These are phyloP conservation scores for Mesorhabditis belari DNA, from an alignment of 2,888 invertebrate species.

Conservation along the genomic window DNA sequence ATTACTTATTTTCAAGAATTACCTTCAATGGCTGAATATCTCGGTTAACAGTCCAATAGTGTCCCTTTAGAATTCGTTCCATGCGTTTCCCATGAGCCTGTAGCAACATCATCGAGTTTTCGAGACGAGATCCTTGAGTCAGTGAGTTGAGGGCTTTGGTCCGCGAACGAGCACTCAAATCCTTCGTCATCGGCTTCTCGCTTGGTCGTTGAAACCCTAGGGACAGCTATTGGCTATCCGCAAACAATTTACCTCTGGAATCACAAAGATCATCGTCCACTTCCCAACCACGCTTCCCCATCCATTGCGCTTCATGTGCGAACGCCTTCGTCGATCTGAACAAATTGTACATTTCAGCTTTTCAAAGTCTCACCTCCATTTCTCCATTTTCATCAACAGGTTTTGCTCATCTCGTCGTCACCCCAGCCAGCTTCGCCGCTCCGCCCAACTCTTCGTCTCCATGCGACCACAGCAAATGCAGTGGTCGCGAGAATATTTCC, in stretches of 20 bases:
- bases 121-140: constrained; percentile 72
- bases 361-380: not conserved
- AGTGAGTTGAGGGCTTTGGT: too few relatives aligned
- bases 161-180: too few relatives aligned
- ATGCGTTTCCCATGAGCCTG: constrained; percentile 91
- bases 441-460: constrained; percentile 33
- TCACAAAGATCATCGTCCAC: constrained; percentile 67
- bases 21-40: constrained; percentile 74
- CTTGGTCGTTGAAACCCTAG: too few relatives aligned
- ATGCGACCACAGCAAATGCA: constrained; percentile 61
- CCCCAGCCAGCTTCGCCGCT: constrained; percentile 67
- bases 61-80: constrained; percentile 66
- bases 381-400: constrained; percentile 60
- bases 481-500: too few relatives aligned
- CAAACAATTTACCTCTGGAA: too few relatives aligned
- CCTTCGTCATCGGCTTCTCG: too few relatives aligned
- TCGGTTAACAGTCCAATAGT: constrained; percentile 72
- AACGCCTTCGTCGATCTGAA: too few relatives aligned
- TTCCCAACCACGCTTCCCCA: constrained; percentile 97
- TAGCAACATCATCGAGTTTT: constrained; percentile 83
- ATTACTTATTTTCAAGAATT: too few relatives aligned
- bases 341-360: too few relatives aligned
- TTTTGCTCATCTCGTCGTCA: too few relatives aligned
- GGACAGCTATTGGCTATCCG: too few relatives aligned
- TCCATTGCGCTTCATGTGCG: too few relatives aligned